A percentile compares a stretch with the other conserved stretches of the same genome.
Evolutionary conservation across 2,888 invertebrate species (phyloP).

Genomic region (Scotopteryx bipunctaria): DNA sequence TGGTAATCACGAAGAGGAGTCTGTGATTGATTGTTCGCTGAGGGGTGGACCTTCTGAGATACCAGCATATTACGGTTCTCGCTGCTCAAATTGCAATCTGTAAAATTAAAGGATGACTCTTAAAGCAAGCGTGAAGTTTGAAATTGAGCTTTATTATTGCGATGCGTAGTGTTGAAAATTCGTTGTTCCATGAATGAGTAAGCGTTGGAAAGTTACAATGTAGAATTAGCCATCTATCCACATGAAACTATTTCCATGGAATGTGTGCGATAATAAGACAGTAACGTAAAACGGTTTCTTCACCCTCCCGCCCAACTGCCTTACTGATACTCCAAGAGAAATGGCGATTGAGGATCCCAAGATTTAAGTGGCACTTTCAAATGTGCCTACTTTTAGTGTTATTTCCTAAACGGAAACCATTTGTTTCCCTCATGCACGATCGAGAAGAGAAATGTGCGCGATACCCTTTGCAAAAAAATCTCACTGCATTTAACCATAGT

Average conservation of each 20-base stretch:
- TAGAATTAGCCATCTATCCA: conserved; percentile 1
- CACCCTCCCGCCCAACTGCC: conserved; percentile 47
- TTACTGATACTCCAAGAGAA: conserved; percentile 73
- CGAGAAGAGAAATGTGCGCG: conserved; percentile 67
- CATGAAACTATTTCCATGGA: conserved; percentile 10
- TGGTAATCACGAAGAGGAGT: conserved; percentile 76
- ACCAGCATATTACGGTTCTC: conserved; percentile 13
- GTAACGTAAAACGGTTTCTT: conserved; percentile 38
- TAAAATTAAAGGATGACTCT: background rate
- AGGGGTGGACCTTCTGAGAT: conserved; percentile 46
- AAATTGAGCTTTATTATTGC: background rate
- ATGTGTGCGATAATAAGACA: conserved; percentile 18
- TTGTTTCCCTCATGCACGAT: conserved; percentile 77
- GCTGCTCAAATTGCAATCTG: conserved; percentile 15
- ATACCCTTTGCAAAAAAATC: conserved; percentile 62
- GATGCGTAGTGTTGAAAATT: background rate
- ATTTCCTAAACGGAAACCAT: conserved; percentile 81
- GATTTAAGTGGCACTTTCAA: conserved; percentile 82
- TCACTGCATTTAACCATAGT: conserved; percentile 39
- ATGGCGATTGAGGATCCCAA: conserved; percentile 79
- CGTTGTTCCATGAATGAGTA: background rate
- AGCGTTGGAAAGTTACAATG: background rate
- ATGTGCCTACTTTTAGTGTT: conserved; percentile 82
- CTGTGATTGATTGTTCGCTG: conserved; percentile 78
- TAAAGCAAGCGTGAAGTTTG: background rate